Evolutionary conservation across 53 echinoderm and acorn worm genomes (phyloP), one percentile per base, ranked within the genome.

Genomic region (Hippasteria phrygiana): DNA sequence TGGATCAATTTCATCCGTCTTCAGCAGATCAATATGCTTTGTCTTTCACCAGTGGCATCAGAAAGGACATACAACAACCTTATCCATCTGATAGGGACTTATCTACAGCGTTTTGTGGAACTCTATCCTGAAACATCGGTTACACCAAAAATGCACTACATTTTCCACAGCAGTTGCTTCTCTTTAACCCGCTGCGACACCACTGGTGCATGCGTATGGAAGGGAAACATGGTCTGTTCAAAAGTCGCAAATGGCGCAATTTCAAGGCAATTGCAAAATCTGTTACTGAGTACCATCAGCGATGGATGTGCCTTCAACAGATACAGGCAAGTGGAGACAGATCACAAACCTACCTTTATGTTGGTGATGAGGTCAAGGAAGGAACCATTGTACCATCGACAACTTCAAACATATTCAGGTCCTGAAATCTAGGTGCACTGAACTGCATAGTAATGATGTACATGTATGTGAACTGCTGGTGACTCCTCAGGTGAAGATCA

Each of bases 241-340:
- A 73, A 73, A 38, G 40, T 39, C 38, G 12, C 18, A 73, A 73
- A 42, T 73, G 40, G 38, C 38, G 73, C 4, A 73, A 73, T 39
- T 73, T 73, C 73, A 73, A 73, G 73, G 73, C 73, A 5, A 87
- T 87, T 43, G 53, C 48, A 18, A 87, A 87, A 37, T 73, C 87
- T 10, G 66, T 87, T 11, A 42, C 73, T 73, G 73, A 38, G 38
- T 18, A 73, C 6, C 73, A 73, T 39, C 73, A 73, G 73, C 40
- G n/a, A 6, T 38, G 40, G 40, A 73, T 73, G 73, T 42, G 41
- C 43, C 20, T 73, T 37, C 73, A 73, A 27, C 73, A 73, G 43
- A 16, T 43, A 37, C 38, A 43, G 17, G 73, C 73, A 2, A 39
- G 40, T 42, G 73, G 73, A 3, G 10, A 37, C 10, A 39, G 39